Conservation (phyloP, 2,888 invertebrate genomes). For the Mamestra brassicae region DNA sequence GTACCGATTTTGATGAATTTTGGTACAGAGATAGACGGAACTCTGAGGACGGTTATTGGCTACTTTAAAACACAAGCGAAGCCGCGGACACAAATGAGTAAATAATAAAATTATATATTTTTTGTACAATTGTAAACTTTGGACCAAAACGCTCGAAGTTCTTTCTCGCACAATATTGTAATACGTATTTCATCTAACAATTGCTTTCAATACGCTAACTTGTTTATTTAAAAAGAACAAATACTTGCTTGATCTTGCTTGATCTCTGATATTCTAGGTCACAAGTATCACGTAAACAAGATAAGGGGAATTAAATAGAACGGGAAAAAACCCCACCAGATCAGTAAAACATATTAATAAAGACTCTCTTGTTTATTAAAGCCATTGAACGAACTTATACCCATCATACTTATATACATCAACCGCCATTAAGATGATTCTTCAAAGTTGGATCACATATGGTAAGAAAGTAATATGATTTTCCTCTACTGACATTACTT, state of each 20-base stretch:
- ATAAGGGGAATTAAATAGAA: neutral
- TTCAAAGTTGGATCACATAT: too few relatives aligned
- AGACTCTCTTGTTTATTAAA: neutral
- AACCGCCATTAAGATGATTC: neutral
- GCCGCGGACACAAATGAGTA: too few relatives aligned
- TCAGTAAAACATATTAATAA: neutral
- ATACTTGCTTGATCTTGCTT: neutral
- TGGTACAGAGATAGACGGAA: too few relatives aligned
- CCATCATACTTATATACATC: too few relatives aligned
- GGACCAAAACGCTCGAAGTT: too few relatives aligned
- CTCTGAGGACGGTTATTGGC: too few relatives aligned
- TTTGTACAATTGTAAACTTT: too few relatives aligned
- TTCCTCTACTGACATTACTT: too few relatives aligned
- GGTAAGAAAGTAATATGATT: too few relatives aligned
- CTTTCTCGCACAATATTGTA: neutral
- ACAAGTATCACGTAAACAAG: neutral
- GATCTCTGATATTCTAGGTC: constrained; percentile 5
- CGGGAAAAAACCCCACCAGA: constrained; percentile 8
- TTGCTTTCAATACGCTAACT: neutral
- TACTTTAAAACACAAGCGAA: too few relatives aligned
- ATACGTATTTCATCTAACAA: neutral
- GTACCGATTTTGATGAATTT: too few relatives aligned
- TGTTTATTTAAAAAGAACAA: neutral
- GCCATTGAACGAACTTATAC: neutral
- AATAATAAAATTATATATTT: too few relatives aligned